Evolutionary conservation across 2,888 invertebrate genomes (phyloP).

Genomic region (Sphaerophoria taeniata): DNA sequence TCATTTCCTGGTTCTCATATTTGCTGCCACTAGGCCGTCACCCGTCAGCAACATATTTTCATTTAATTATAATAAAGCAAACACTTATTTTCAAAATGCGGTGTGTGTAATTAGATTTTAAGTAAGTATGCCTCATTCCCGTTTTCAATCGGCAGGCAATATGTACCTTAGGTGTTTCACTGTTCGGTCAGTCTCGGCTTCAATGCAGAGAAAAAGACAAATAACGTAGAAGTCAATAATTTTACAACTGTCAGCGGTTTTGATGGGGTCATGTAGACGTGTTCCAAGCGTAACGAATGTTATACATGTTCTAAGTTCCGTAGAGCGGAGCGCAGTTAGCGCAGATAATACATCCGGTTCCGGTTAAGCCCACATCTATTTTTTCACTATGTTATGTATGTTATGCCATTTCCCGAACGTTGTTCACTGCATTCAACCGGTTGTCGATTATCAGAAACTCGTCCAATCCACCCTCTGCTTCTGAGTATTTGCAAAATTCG

Average conservation of each 20-base stretch:
- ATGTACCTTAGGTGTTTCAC: background rate
- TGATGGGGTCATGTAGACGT: constrained; percentile 67
- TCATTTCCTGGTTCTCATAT: constrained; percentile 36
- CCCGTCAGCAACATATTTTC: constrained; percentile 21
- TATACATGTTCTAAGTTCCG: constrained; percentile 74
- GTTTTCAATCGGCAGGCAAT: constrained; percentile 5
- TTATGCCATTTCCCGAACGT: constrained; percentile 71
- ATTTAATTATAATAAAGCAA: constrained; percentile 38
- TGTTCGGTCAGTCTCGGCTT: constrained; percentile 26
- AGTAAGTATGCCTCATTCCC: constrained; percentile 24
- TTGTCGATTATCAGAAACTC: constrained; percentile 66
- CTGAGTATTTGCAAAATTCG: constrained; percentile 46
- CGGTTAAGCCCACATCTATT: constrained; percentile 83
- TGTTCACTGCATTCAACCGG: constrained; percentile 70
- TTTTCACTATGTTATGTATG: constrained; percentile 78
- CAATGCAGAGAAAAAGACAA: constrained; percentile 53
- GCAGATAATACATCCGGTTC: constrained; percentile 84
- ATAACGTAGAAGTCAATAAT: constrained; percentile 59
- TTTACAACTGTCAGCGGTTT: constrained; percentile 51
- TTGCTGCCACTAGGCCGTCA: too few relatives aligned
- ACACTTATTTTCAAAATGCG: constrained; percentile 35
- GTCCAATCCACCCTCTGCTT: constrained; percentile 58
- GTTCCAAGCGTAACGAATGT: constrained; percentile 75
- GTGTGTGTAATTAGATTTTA: constrained; percentile 30
- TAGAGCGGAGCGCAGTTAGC: constrained; percentile 81